These are phyloP conservation scores for Danaus melanippus DNA, from an alignment of 1,140 invertebrate genomes.

Conservation along the genomic window DNA sequence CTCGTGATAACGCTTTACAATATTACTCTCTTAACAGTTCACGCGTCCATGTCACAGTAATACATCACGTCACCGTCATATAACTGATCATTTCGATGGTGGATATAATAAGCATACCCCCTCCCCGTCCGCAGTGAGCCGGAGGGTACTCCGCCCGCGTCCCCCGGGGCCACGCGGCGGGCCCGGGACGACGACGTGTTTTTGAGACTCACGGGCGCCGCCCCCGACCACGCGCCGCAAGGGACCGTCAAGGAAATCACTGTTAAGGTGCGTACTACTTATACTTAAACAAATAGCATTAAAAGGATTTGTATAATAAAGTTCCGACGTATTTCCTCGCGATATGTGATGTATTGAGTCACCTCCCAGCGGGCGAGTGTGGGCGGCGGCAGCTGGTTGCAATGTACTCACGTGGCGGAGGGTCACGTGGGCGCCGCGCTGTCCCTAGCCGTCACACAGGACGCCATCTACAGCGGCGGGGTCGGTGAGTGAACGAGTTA, in stretches of 20 bases:
- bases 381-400: constrained; percentile 69
- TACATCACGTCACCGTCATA: too few relatives aligned
- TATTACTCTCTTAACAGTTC: too few relatives aligned
- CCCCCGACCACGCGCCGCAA: constrained; percentile 71
- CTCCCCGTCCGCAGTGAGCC: constrained; percentile 6
- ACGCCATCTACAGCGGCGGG: constrained; percentile 53
- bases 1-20: too few relatives aligned
- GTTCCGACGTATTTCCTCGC: background rate
- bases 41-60: too few relatives aligned
- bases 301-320: constrained; percentile 8
- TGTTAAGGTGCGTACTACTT: constrained; percentile 71
- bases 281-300: too few relatives aligned
- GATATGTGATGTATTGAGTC: constrained; percentile 12
- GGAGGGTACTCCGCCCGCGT: constrained; percentile 75
- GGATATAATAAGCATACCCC: too few relatives aligned
- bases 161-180: constrained; percentile 77
- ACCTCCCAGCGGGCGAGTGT: constrained; percentile 32
- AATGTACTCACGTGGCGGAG: constrained; percentile 85
- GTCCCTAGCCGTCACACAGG: constrained; percentile 37
- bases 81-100: too few relatives aligned
- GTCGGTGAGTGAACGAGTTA: constrained; percentile 33
- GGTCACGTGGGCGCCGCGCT: constrained; percentile 89
- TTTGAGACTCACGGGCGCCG: constrained; percentile 79
- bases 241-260: constrained; percentile 79
- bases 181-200: constrained; percentile 87